Conservation (phyloP, 2,113 vertebrate species). For the Pan troglodytes region DNA sequence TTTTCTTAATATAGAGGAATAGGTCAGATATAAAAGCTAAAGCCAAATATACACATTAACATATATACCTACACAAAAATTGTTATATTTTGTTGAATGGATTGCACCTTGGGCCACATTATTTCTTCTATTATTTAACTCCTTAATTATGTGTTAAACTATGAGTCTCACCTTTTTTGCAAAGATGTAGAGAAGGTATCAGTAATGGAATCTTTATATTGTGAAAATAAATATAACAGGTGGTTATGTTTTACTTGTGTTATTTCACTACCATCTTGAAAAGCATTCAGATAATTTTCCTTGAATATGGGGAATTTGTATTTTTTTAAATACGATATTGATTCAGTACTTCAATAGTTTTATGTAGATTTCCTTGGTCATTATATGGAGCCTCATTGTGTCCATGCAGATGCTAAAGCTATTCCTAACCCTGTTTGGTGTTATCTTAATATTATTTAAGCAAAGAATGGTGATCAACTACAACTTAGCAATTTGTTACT, state of each 20-base stretch:
- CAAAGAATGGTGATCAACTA: not conserved
- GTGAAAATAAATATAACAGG: not conserved
- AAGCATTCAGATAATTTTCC: not conserved
- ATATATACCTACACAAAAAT: not conserved
- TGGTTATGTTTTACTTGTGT: not conserved
- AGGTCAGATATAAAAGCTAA: not conserved
- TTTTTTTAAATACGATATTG: not conserved
- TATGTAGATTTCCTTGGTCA: not conserved
- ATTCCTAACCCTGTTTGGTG: not conserved
- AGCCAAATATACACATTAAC: not conserved
- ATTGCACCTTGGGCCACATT: not conserved
- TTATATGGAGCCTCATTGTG: not conserved
- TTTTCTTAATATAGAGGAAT: not conserved
- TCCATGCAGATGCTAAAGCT: not conserved
- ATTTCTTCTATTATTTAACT: not conserved
- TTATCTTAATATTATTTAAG: not conserved
- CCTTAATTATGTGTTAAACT: not conserved
- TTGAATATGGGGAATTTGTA: not conserved
- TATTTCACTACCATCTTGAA: not conserved
- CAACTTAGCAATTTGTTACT: not conserved
- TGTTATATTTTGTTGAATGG: not conserved
- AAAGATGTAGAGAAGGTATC: not conserved
- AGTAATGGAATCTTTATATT: not conserved
- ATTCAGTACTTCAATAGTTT: not conserved
- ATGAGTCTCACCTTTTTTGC: not conserved